Percentiles rank a stretch among this genome's conserved stretches.
Evolutionary conservation across 2,888 invertebrate genomes (phyloP).

Genomic region (Hirtodrosophila duncani): DNA sequence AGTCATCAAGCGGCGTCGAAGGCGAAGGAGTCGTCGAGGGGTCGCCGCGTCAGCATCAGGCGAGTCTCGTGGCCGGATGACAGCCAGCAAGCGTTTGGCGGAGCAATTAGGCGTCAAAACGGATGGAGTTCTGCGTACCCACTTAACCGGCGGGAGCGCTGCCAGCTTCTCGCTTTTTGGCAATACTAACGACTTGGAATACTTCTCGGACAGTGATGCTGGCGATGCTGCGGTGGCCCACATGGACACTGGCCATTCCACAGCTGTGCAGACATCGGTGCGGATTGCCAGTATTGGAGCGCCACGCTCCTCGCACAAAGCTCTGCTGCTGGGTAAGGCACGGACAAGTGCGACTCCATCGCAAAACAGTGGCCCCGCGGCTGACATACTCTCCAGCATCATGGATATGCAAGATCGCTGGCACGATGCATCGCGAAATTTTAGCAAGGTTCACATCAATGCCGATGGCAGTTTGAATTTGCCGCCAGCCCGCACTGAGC

Average conservation of each 20-base stretch:
- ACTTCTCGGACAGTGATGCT: slow-evolving; percentile 81
- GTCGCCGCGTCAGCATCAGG: slow-evolving; percentile 1
- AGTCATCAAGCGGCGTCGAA: slow-evolving; percentile 77
- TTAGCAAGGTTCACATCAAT: slow-evolving; percentile 79
- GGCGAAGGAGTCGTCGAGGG: slow-evolving; percentile 35
- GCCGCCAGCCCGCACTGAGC: no score
- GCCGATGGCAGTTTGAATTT: slow-evolving; percentile 82
- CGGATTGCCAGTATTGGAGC: slow-evolving; percentile 67
- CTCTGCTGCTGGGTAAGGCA: slow-evolving; percentile 62
- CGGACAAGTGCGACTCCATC: slow-evolving; percentile 29
- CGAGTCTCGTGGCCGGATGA: slow-evolving; percentile 37
- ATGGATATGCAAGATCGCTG: slow-evolving; percentile 85
- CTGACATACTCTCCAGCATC: slow-evolving; percentile 84
- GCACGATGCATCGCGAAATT: slow-evolving; percentile 82
- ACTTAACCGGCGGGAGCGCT: slow-evolving; percentile 48
- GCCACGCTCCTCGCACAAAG: slow-evolving; percentile 65
- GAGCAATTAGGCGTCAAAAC: slow-evolving; percentile 72
- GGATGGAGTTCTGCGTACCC: slow-evolving; percentile 48
- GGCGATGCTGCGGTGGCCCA: slow-evolving; percentile 74
- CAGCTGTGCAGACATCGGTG: slow-evolving; percentile 76
- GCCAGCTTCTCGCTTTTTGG: slow-evolving; percentile 84
- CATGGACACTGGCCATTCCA: slow-evolving; percentile 76
- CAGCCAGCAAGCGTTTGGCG: slow-evolving; percentile 73
- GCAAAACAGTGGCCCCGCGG: slow-evolving; percentile 69
- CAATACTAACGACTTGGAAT: slow-evolving; percentile 83